Base-by-base conservation (phyloP, 2,113 vertebrate species). In the Dromas ardeola region DNA sequence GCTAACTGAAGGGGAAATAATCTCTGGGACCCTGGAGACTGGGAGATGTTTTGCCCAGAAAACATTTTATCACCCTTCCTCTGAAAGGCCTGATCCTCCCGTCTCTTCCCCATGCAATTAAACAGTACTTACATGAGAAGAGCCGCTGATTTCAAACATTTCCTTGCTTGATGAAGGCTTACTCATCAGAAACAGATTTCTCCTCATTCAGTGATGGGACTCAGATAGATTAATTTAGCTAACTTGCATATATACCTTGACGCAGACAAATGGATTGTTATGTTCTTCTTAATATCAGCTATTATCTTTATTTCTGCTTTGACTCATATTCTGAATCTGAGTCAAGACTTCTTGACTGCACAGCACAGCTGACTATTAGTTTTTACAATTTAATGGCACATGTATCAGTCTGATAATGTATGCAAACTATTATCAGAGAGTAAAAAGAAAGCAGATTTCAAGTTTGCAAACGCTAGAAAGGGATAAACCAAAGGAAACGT, bases 251-350 rank as follows among this genome's bases (percentile, higher is more conserved):
- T 67, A 67, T 50, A 85, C 26, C 67, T 96, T 86, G 45, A 93
- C 3, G 4, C 22, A 77, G 65, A 91, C 34, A 92, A 93, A 76
- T 79, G 72, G 73, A 43, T 85, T 93, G 50, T 66, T 95, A 90
- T 83, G 63, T 79, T 94, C 86, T 61, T 74, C 72, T 21, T 94
- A 95, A 69, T 88, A 81, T 40, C 71, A 93, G 36, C 84, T 81
- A 86, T 87, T 94, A 96, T 49, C 81, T 88, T 95, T 82, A 90
- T 78, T 92, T 95, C 86, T 92, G 86, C 66, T 96, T 97, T 95
- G 93, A 96, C 88, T 94, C 90, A 89, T 72, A 88, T 42, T 84
- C 81, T 91, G 62, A 94, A 93, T 86, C 20, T 92, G 52, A 94
- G 53, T 93, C 83, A 89, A 95, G 90, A 69, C 34, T 86, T 86